Base-by-base conservation (phyloP, 2,797 vertebrate genomes). In the Mormyrus hasselquistii region DNA sequence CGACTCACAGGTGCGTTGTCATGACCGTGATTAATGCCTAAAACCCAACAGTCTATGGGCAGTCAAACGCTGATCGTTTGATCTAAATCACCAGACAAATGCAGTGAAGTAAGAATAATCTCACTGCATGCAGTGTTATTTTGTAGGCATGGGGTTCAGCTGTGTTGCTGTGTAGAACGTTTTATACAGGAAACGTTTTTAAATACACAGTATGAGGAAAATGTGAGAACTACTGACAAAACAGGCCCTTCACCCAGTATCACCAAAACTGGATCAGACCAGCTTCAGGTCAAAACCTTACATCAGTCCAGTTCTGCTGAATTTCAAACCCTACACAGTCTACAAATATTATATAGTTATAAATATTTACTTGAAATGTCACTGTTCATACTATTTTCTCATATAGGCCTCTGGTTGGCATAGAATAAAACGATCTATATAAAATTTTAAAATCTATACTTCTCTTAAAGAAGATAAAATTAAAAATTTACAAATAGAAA, bases 381-480 rank as follows among this genome's bases (percentile, higher is more conserved):
- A 82, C 76, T 44, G 19, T 47, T 44, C 19, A 4, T n/a, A 82
- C 47, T 47, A 38, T 73, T 47, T 82, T 82, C 19, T 82, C 19
- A n/a, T 47, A 14, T 82, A 82, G 38, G 41, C 76, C 76, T 9
- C 19, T 0, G 4, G 69, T 73, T 38, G 69, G 25, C 29, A 73
- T 73, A 73, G 34, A 73, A 73, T 38, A 14, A 73, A 73, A 73
- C 2, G 1, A 73, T 73, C 34, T 73, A 73, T 73, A 73, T 73
- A 73, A 73, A 73, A 73, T 7, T 16, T 73, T 38, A 6, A 73
- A 73, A 73, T 73, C 69, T 73, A 73, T 73, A 38, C 34, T 73
- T 73, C 69, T 73, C 69, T 73, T 73, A 34, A 69, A 69, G 69
- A 73, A 38, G 69, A 38, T 47, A 82, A 82, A 82, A 82, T 82